Conservation (phyloP, 2,888 invertebrate genomes). For the Abrostola tripartita region DNA sequence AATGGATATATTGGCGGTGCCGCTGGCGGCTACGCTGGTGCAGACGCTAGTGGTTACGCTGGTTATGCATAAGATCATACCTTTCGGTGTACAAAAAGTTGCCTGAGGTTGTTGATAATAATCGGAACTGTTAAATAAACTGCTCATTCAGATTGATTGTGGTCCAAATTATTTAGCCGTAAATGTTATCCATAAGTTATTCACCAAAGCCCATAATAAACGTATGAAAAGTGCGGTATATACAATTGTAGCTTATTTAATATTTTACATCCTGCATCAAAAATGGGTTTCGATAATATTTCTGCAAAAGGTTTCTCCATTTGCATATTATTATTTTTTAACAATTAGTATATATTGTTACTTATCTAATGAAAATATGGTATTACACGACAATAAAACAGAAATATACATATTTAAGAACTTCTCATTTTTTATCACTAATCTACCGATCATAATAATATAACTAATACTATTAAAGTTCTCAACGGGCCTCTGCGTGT, state of each 20-base stretch:
- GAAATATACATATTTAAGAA: too few species aligned
- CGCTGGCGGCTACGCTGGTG: neutral
- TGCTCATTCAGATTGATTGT: conserved; percentile 1
- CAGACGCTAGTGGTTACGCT: neutral
- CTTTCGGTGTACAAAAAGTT: neutral
- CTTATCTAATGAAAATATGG: too few species aligned
- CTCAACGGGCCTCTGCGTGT: too few species aligned
- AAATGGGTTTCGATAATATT: too few species aligned
- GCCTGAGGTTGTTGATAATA: conserved; percentile 3
- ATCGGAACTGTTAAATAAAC: conserved; percentile 6
- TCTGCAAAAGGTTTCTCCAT: too few species aligned
- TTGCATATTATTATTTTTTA: too few species aligned
- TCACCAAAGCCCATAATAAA: conserved; percentile 6
- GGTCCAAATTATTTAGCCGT: conserved; percentile 1
- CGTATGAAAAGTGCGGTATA: neutral
- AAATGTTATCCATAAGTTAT: neutral
- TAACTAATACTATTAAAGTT: too few species aligned
- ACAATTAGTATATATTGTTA: too few species aligned
- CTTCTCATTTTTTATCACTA: too few species aligned
- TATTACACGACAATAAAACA: too few species aligned
- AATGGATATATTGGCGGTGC: neutral
- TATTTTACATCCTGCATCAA: neutral
- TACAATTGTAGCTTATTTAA: neutral
- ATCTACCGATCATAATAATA: too few species aligned
- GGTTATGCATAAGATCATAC: conserved; percentile 1